Evolutionary conservation across 2,113 vertebrate genomes (phyloP).

Genomic region (Scartelaos histophorus): DNA sequence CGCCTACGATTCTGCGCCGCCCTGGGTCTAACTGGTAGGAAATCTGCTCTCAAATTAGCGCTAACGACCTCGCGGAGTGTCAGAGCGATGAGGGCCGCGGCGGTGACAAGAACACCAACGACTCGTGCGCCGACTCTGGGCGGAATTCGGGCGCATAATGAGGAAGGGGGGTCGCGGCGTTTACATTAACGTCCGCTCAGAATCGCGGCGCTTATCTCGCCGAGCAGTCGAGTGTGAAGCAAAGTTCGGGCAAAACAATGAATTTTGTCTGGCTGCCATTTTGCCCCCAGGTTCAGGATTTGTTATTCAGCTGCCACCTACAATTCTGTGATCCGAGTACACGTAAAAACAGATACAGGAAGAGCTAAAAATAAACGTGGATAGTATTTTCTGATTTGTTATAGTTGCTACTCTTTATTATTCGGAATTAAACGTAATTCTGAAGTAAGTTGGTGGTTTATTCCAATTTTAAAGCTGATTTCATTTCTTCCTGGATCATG

Average conservation of each 20-base stretch:
- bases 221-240: conserved; percentile 48
- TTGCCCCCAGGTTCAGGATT: conserved; percentile 29
- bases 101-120: conserved; percentile 59
- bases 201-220: conserved; percentile 26
- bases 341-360: too few species aligned
- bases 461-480: too few species aligned
- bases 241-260: conserved; percentile 44
- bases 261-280: conserved; percentile 58
- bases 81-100: conserved; percentile 61
- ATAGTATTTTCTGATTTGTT: too few species aligned
- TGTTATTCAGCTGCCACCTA: too few species aligned
- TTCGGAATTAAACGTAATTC: too few species aligned
- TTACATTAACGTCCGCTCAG: conserved; percentile 76
- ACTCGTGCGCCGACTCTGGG: conserved; percentile 45
- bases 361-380: too few species aligned
- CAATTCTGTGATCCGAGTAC: too few species aligned
- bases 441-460: too few species aligned
- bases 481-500: too few species aligned
- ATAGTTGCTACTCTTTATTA: too few species aligned
- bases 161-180: conserved; percentile 61
- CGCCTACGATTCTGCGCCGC: conserved; percentile 53
- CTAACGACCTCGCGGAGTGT: conserved; percentile 70
- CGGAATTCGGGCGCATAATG: conserved; percentile 54
- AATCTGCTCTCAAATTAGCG: conserved; percentile 70
- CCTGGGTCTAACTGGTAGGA: conserved; percentile 72